Conservation (phyloP, 2,113 vertebrate species). For the Pluvianellus socialis region DNA sequence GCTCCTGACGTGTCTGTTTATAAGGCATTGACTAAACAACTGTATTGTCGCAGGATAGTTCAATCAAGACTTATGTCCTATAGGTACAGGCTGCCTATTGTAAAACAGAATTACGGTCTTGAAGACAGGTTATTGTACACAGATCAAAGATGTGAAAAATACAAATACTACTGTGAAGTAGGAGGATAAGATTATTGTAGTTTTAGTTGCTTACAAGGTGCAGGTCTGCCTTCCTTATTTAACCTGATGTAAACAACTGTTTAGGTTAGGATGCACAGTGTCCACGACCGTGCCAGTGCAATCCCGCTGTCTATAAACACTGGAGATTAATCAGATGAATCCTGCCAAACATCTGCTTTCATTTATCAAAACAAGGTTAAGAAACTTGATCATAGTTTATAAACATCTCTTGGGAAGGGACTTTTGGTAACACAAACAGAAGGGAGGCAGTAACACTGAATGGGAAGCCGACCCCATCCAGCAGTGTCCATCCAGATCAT, state of each 20-base stretch:
- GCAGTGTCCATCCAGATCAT: not conserved
- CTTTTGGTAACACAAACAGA: not conserved
- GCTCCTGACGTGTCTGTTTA: not conserved
- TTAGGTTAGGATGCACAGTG: not conserved
- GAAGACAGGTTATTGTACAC: not conserved
- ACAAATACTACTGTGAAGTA: not conserved
- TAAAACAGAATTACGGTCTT: not conserved
- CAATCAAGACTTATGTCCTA: not conserved
- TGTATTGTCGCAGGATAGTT: not conserved
- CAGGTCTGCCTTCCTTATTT: not conserved
- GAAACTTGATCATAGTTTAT: not conserved
- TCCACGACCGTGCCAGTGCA: not conserved
- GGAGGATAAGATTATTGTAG: not conserved
- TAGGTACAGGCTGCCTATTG: not conserved
- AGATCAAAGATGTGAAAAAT: not conserved
- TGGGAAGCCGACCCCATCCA: not conserved
- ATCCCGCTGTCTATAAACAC: not conserved
- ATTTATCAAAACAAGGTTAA: slow-evolving; percentile 42
- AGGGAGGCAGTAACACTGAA: not conserved
- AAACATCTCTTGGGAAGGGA: not conserved
- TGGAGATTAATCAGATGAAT: not conserved
- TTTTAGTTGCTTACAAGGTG: not conserved
- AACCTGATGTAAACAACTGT: not conserved
- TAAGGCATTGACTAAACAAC: not conserved
- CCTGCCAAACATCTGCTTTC: slow-evolving; percentile 31